phyloP scores from a whole-genome alignment of 2,797 vertebrate genomes.

The Nannoperca obscura region DNA sequence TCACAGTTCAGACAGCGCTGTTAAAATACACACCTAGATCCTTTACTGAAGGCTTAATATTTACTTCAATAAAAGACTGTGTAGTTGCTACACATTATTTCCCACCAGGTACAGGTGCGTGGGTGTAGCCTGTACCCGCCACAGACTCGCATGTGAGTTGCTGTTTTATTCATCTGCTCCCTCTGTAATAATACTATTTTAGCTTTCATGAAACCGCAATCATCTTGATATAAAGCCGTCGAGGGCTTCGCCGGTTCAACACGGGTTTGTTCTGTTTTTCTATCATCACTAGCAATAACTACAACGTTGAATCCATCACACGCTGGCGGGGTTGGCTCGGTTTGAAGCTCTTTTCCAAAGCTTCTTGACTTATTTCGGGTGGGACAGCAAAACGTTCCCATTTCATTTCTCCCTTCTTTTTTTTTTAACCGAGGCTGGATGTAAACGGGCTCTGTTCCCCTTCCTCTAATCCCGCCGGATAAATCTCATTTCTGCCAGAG shows the following conservation, averaged over 20 bases:
- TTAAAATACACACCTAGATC: background rate
- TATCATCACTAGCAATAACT: slow-evolving; percentile 44
- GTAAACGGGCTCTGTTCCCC: slow-evolving; percentile 30
- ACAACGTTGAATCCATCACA: slow-evolving; percentile 57
- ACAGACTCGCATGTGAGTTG: background rate
- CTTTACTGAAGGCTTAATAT: background rate
- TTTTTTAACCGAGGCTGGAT: slow-evolving; percentile 8
- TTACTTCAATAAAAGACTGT: background rate
- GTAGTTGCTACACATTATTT: background rate
- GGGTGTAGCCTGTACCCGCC: background rate
- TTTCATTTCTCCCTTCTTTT: background rate
- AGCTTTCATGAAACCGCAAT: slow-evolving; percentile 40
- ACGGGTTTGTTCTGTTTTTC: slow-evolving; percentile 49
- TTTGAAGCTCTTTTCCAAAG: slow-evolving; percentile 3
- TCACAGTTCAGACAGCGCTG: background rate
- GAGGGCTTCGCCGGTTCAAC: slow-evolving; percentile 26
- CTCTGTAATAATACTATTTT: slow-evolving; percentile 47
- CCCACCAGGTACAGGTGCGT: background rate
- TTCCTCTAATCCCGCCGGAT: slow-evolving; percentile 45
- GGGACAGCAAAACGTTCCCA: slow-evolving; percentile 19
- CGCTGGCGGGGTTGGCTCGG: slow-evolving; percentile 10
- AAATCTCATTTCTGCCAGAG: slow-evolving; percentile 50
- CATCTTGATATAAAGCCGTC: slow-evolving; percentile 44
- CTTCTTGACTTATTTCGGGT: slow-evolving; percentile 39
- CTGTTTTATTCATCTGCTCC: slow-evolving; percentile 37